Conservation (phyloP, 2,113 vertebrate genomes). For the Carassius auratus region DNA sequence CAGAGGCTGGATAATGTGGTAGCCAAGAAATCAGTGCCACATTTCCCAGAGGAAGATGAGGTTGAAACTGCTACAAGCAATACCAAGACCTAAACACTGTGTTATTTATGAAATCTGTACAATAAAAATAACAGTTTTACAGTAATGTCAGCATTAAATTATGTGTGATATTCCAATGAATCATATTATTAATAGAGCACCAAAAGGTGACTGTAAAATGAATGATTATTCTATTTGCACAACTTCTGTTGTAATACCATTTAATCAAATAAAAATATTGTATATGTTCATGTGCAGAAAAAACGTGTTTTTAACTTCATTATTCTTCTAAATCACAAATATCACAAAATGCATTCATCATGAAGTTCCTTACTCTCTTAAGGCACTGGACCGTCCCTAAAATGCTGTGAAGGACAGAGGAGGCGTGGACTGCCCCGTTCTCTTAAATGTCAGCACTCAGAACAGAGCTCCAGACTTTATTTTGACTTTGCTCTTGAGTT, state of each 20-base stretch:
- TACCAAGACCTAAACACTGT: slow-evolving; percentile 60
- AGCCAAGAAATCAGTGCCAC: slow-evolving; percentile 96
- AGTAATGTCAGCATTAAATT: background rate
- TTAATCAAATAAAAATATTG: slow-evolving; percentile 25
- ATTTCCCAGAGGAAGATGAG: slow-evolving; percentile 88
- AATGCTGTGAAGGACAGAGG: background rate
- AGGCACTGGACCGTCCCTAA: slow-evolving; percentile 23
- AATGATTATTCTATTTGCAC: slow-evolving; percentile 19
- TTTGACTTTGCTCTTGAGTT: background rate
- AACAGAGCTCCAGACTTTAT: slow-evolving; percentile 26
- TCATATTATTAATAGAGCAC: slow-evolving; percentile 6
- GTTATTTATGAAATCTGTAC: slow-evolving; percentile 14
- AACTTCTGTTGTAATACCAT: slow-evolving; percentile 24
- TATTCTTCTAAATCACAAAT: background rate
- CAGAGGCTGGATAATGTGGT: slow-evolving; percentile 93
- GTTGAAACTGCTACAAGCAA: slow-evolving; percentile 62
- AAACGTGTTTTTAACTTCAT: background rate
- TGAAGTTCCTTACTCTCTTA: background rate
- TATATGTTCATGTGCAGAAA: slow-evolving; percentile 26
- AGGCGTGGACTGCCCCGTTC: slow-evolving; percentile 45
- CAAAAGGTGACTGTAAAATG: background rate
- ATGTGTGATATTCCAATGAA: slow-evolving; percentile 8
- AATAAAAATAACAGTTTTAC: slow-evolving; percentile 33
- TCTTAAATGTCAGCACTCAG: slow-evolving; percentile 45
- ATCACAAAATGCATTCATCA: background rate